Evolutionary conservation across 2,113 vertebrate species (phyloP).

Genomic region (Sterrhoptilus dennistouni): DNA sequence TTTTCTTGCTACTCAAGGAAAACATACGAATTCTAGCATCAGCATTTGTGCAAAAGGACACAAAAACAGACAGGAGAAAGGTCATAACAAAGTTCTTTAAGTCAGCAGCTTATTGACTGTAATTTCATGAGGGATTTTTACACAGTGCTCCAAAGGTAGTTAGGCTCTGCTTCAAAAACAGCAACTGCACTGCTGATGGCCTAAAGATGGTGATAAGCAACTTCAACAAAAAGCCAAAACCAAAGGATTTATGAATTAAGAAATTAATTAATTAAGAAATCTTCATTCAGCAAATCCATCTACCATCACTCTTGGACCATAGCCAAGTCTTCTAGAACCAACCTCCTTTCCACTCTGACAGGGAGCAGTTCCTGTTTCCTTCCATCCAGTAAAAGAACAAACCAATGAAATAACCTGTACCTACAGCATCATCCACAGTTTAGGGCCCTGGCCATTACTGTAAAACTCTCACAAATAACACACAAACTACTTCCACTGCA

Average conservation of each 20-base stretch:
- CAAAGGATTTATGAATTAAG: neutral
- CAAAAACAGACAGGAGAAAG: neutral
- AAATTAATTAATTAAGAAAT: neutral
- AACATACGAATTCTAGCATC: fast-evolving
- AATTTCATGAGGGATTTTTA: neutral
- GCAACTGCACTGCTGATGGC: neutral
- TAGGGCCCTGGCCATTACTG: neutral
- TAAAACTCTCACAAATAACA: neutral
- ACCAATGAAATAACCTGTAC: neutral
- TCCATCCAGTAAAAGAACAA: neutral
- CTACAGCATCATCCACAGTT: neutral
- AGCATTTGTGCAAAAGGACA: neutral
- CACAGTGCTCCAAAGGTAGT: neutral
- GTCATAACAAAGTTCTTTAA: neutral
- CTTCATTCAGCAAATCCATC: neutral
- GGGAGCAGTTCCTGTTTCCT: neutral
- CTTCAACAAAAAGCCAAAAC: neutral
- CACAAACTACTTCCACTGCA: neutral
- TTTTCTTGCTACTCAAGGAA: neutral
- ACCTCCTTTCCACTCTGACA: neutral
- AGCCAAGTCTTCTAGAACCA: neutral
- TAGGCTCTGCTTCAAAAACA: neutral
- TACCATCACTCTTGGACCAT: neutral
- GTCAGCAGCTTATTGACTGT: neutral
- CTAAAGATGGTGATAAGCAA: neutral